These are phyloP conservation scores for Podilymbus podiceps DNA, from an alignment of 2,113 vertebrate genomes.

Conservation along the genomic window DNA sequence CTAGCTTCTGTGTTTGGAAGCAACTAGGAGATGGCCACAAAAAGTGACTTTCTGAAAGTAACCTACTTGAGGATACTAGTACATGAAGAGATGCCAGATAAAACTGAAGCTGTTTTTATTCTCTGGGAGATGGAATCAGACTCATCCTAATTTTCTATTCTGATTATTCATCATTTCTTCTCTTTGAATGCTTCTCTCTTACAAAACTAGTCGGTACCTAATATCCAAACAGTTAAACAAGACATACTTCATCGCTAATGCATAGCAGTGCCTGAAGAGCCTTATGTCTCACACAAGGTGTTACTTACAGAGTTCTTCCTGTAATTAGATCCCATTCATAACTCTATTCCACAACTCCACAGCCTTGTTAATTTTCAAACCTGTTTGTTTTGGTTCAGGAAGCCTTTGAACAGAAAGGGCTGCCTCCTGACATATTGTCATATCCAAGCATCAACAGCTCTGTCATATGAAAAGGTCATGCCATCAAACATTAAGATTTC, in stretches of 20 bases:
- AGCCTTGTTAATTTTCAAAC: neutral
- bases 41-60: neutral
- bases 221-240: neutral
- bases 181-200: neutral
- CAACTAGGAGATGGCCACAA: neutral
- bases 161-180: neutral
- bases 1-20: neutral
- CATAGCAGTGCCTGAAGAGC: neutral
- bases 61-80: neutral
- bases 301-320: neutral
- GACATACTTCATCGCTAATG: neutral
- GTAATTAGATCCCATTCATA: neutral
- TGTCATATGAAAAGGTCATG: conserved; percentile 65
- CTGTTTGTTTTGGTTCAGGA: neutral
- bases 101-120: neutral
- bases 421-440: conserved; percentile 45
- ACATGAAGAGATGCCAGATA: neutral
- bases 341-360: neutral
- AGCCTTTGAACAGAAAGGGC: neutral
- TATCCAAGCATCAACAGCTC: neutral
- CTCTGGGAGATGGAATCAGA: neutral
- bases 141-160: neutral
- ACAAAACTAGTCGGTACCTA: neutral
- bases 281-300: neutral
- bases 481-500: conserved; percentile 53